Percentiles rank a stretch among this genome's conserved stretches.
phyloP scores from a whole-genome alignment of 2,888 invertebrate genomes.

The Apamea sordens region DNA sequence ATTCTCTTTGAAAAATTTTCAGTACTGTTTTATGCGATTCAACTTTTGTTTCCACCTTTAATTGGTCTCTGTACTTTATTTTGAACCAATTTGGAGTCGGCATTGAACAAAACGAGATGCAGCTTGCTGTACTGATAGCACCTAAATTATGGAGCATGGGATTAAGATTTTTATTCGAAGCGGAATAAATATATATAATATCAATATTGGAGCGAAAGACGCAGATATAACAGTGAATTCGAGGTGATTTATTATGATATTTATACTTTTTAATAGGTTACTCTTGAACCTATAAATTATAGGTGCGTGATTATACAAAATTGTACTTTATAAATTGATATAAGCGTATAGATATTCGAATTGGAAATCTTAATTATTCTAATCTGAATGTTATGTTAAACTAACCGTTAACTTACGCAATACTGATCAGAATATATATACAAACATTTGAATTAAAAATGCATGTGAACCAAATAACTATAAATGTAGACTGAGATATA shows the following conservation, averaged over 20 bases:
- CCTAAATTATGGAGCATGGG: slow-evolving; percentile 9
- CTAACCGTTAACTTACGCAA: slow-evolving; percentile 41
- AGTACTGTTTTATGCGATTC: not conserved
- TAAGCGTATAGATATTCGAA: slow-evolving; percentile 51
- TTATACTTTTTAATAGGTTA: slow-evolving; percentile 30
- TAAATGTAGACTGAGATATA: slow-evolving; percentile 23
- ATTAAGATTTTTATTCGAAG: slow-evolving; percentile 29
- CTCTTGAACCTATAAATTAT: slow-evolving; percentile 46
- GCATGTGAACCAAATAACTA: slow-evolving; percentile 57
- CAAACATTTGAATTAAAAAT: slow-evolving; percentile 50
- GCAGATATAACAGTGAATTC: not conserved
- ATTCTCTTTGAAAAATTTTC: not conserved
- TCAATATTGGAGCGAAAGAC: slow-evolving; percentile 21
- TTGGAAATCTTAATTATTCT: slow-evolving; percentile 57
- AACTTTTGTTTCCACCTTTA: not conserved
- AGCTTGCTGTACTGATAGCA: not conserved
- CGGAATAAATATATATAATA: slow-evolving; percentile 14
- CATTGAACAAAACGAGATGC: slow-evolving; percentile 35
- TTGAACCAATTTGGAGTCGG: slow-evolving; percentile 32
- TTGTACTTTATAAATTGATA: slow-evolving; percentile 47
- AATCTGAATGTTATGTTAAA: slow-evolving; percentile 53
- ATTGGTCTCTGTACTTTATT: slow-evolving; percentile 37
- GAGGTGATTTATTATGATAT: slow-evolving; percentile 35
- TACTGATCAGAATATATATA: slow-evolving; percentile 55
- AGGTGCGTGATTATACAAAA: slow-evolving; percentile 36